phyloP scores from a whole-genome alignment of 2,113 vertebrate species.

The Hydrolagus affinis region DNA sequence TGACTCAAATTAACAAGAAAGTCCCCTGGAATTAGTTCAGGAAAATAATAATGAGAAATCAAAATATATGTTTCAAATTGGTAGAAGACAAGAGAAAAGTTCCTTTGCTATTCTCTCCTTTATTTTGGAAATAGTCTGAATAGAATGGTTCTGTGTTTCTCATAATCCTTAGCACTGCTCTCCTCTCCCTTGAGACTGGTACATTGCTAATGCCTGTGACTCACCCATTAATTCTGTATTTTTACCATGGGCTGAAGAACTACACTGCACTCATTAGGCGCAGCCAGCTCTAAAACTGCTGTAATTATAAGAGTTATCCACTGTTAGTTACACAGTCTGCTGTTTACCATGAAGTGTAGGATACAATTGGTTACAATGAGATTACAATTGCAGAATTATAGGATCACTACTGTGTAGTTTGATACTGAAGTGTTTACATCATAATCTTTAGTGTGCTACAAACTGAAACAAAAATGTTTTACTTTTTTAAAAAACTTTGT shows the following conservation, averaged over 20 bases:
- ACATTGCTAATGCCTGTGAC: conserved; percentile 16
- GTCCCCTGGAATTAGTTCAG: background rate
- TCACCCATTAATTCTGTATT: conserved; percentile 21
- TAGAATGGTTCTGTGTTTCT: background rate
- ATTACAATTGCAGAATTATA: background rate
- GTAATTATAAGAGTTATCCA: conserved; percentile 3
- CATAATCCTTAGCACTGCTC: background rate
- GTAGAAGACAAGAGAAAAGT: background rate
- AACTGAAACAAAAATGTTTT: too few species aligned
- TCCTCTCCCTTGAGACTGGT: background rate
- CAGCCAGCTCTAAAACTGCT: background rate
- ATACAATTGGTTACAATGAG: background rate
- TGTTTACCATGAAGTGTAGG: background rate
- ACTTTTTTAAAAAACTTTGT: too few species aligned
- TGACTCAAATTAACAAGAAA: background rate
- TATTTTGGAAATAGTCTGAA: background rate
- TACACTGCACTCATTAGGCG: conserved; percentile 9
- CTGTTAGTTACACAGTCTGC: background rate
- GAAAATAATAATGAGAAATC: background rate
- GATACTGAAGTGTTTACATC: background rate
- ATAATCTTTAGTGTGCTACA: too few species aligned
- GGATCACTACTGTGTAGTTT: background rate
- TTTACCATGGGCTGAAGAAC: conserved; percentile 25
- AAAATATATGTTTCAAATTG: background rate
- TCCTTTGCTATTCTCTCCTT: background rate